Evolutionary conservation across 2,113 vertebrate genomes (phyloP).

Genomic region (Oophaga pumilio): DNA sequence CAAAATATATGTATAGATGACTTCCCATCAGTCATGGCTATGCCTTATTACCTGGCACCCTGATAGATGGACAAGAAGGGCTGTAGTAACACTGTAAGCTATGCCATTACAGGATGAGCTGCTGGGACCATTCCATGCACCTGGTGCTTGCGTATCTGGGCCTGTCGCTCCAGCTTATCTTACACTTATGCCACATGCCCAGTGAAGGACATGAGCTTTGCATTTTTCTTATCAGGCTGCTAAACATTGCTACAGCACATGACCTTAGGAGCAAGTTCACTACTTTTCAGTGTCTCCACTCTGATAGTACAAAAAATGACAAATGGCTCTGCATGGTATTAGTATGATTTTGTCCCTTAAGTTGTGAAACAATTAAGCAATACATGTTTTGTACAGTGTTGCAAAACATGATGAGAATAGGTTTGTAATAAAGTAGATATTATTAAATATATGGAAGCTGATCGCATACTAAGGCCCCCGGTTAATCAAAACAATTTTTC

Average conservation of each 20-base stretch:
- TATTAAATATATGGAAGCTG: too few relatives aligned
- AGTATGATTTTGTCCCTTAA: neutral
- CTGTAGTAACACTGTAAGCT: neutral
- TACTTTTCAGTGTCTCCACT: neutral
- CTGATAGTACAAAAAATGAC: neutral
- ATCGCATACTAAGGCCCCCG: too few relatives aligned
- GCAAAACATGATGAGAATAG: neutral
- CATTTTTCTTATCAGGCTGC: conserved; percentile 40
- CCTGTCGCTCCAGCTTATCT: conserved; percentile 30
- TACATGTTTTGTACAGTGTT: neutral
- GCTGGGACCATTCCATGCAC: conserved; percentile 57
- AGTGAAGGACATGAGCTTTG: conserved; percentile 19
- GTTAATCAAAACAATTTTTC: too few relatives aligned
- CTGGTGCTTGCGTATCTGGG: conserved; percentile 20
- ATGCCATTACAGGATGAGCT: conserved; percentile 3
- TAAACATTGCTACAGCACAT: conserved; percentile 42
- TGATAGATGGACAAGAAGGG: neutral
- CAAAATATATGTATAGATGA: neutral
- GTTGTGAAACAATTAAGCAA: neutral
- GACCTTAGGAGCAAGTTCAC: conserved; percentile 30
- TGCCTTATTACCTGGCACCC: neutral
- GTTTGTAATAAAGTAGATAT: neutral
- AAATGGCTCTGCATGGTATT: neutral
- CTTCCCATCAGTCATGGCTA: neutral
- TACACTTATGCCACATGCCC: conserved; percentile 30